Evolutionary conservation across 2,113 vertebrate species (phyloP).

Genomic region (Caranx melampygus): DNA sequence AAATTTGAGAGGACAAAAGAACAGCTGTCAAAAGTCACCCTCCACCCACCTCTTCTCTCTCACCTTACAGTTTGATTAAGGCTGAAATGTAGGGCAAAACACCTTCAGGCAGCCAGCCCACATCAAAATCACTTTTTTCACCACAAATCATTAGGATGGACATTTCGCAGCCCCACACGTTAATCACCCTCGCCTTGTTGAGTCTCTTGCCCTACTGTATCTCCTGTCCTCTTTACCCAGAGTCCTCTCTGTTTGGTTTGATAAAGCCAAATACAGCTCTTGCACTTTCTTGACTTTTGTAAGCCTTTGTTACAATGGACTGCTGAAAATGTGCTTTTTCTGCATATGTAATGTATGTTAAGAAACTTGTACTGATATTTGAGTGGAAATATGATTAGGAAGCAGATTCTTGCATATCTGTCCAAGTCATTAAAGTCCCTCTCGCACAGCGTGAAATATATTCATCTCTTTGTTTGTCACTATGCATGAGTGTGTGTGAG

Average conservation of each 20-base stretch:
- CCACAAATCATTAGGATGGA: constrained; percentile 56
- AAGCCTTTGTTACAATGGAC: constrained; percentile 8
- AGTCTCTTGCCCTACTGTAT: constrained; percentile 7
- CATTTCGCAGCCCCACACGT: constrained; percentile 37
- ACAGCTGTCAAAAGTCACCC: constrained; percentile 35
- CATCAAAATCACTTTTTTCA: constrained; percentile 46
- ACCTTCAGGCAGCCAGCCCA: constrained; percentile 53
- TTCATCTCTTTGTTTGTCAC: constrained; percentile 19
- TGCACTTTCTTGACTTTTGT: constrained; percentile 11
- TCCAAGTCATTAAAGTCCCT: constrained; percentile 20
- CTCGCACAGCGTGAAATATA: constrained; percentile 28
- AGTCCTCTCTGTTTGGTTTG: constrained; percentile 28
- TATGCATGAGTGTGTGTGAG: background rate
- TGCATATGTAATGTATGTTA: background rate
- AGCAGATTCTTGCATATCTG: constrained; percentile 9
- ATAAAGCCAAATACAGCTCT: constrained; percentile 23
- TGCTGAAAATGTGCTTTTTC: constrained; percentile 4
- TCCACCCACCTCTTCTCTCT: constrained; percentile 36
- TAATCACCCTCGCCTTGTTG: constrained; percentile 25
- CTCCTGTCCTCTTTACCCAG: constrained; percentile 31
- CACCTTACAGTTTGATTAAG: constrained; percentile 66
- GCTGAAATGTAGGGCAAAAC: constrained; percentile 58
- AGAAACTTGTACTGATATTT: background rate
- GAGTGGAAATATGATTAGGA: constrained; percentile 9
- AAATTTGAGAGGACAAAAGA: constrained; percentile 24